phyloP scores from a whole-genome alignment of 2,797 vertebrate species.

The Mareca strepera region DNA sequence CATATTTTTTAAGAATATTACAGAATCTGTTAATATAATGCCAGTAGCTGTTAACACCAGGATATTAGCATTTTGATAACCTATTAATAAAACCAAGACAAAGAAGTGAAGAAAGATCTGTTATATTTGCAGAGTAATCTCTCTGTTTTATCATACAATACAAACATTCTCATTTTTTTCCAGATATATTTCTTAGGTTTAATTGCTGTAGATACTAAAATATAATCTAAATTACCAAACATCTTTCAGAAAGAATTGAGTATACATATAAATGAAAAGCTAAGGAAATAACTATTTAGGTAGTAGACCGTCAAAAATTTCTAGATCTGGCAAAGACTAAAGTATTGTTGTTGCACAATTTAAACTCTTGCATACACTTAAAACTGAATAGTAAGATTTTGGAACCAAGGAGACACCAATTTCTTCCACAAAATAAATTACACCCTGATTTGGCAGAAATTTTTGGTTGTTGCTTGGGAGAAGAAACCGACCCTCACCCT shows the following conservation, averaged over 20 bases:
- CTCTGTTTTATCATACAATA: background rate
- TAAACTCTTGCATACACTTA: background rate
- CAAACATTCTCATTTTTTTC: background rate
- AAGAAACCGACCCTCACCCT: too few relatives aligned
- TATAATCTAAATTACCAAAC: background rate
- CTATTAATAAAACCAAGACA: background rate
- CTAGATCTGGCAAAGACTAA: background rate
- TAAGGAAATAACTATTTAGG: background rate
- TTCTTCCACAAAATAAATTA: conserved; percentile 10
- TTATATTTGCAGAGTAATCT: background rate
- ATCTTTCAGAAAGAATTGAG: background rate
- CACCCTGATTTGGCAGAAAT: background rate
- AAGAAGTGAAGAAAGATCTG: background rate
- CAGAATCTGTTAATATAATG: background rate
- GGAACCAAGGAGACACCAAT: background rate
- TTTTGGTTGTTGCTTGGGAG: background rate
- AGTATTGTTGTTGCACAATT: background rate
- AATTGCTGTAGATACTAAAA: background rate
- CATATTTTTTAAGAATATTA: background rate
- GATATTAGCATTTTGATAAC: background rate
- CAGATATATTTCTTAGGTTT: background rate
- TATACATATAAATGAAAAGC: background rate
- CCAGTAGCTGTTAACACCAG: background rate
- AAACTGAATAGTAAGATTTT: background rate
- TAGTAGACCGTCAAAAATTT: background rate